Percentiles rank a stretch among this genome's conserved stretches.
These are phyloP conservation scores for Parazoanthus atlanticus DNA, from an alignment of 92 coral and sea anemone species.

Conservation along the genomic window DNA sequence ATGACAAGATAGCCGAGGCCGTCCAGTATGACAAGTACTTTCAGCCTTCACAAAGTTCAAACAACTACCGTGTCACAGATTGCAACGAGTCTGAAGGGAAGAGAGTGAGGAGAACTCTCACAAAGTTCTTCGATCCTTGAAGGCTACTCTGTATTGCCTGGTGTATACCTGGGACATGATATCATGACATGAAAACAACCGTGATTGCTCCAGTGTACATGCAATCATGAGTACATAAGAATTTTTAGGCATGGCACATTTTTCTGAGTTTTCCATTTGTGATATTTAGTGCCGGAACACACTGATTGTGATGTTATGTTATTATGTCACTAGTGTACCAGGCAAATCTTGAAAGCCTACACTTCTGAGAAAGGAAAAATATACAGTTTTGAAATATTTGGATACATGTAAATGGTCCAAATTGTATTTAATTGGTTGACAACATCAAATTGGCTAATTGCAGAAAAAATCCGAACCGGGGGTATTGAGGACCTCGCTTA, in stretches of 20 bases:
- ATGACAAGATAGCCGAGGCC: constrained; percentile 42
- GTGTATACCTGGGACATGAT: not conserved
- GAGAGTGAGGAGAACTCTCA: too few species aligned
- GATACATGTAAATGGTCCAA: too few species aligned
- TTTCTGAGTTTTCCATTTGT: not conserved
- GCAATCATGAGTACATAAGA: not conserved
- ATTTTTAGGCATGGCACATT: not conserved
- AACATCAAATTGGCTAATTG: too few species aligned
- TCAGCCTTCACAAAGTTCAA: constrained; percentile 32
- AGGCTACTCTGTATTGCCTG: not conserved
- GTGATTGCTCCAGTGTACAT: not conserved
- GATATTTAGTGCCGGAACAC: not conserved
- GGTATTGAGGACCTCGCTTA: too few species aligned
- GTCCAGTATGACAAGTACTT: constrained; percentile 45
- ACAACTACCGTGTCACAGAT: too few species aligned
- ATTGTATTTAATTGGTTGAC: too few species aligned
- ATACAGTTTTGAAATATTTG: too few species aligned
- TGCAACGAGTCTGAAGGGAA: too few species aligned
- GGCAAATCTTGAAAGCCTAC: too few species aligned
- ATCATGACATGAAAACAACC: not conserved
- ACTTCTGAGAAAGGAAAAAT: too few species aligned
- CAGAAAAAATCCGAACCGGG: too few species aligned
- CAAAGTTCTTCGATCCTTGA: not conserved
- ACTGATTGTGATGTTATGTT: not conserved
- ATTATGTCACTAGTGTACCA: not conserved